Evolutionary conservation across 1,140 invertebrate genomes (phyloP), one percentile per base, ranked within the genome.

Genomic region (Scaptomyza hsui): DNA sequence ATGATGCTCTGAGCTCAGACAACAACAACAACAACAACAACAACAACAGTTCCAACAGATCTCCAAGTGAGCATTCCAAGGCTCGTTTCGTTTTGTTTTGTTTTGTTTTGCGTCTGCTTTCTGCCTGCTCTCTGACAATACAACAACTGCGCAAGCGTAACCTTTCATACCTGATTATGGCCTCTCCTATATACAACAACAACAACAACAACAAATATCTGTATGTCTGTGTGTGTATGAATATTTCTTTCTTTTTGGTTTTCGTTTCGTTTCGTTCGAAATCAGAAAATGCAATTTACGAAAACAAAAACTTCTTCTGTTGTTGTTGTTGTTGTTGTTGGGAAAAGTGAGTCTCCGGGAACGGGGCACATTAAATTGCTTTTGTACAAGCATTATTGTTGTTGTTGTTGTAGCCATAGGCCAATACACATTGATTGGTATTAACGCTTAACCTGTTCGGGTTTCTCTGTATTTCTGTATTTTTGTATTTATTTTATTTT

Each of bases 221-320:
- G 62, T 55, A 18, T 21, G 10, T 13, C 24, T 45, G 13, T 57
- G 19, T 62, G 41, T 39, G n/a, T 65, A 13, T 19, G 19, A 16
- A 35, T 44, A 42, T 61, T n/a, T n/a, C 47, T 77, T 81, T 75
- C 24, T 69, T 63, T 48, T 39, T 13, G 37, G 45, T 32, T 57
- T 57, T 41, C 13, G 39, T 53, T 32, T 57, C 72, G 73, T 70
- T 88, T 86, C 82, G 44, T 74, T 64, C 44, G 74, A 83, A 83
- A 82, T 82, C 83, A 83, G 82, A 88, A 88, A 88, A 88, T 88
- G 82, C 82, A 88, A 88, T 88, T 88, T 88, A 89, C 83, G 82
- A 82, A 88, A 82, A 71, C 82, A 78, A 72, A 75, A 74, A 70
- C 64, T 57, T 29, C 24, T 24, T n/a, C n/a, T n/a, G n/a, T n/a